Base-by-base conservation (phyloP, 2,888 invertebrate genomes). In the Pedicia rivosa region DNA sequence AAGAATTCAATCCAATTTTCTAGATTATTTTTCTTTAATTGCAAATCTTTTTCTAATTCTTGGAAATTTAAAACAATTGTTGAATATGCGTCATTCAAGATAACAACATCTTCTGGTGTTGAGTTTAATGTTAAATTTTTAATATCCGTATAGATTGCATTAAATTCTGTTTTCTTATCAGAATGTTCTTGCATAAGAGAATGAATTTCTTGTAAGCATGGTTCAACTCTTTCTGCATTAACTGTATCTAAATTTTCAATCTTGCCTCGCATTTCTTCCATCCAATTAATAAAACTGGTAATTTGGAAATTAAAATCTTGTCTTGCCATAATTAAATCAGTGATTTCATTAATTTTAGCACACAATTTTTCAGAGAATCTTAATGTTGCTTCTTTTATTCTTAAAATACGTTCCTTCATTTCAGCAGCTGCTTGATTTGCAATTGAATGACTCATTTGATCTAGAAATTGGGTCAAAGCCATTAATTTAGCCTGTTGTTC, bases 401-500 rank as follows among this genome's bases (percentile, higher is more conserved):
- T 74, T 9, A 72, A 66, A 0, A 88, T 73, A 46, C 78, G 74
- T 37, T 70, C 69, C 57, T 83, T 86, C 2, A 88, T 56, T 8
- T 70, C 57, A 3, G 65, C 66, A 1, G 78, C 77, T 5, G 84
- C 86, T 56, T 88, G 87, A 1, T 83, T 72, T 26, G 80, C 74
- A 35, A 88, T 64, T 43, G 72, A 72, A 47, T 83, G 76, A 40
- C 78, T 75, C 15, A 88, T 77, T 39, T 75, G 74, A 53, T 90
- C 88, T 43, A 78, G 78, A 31, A 70, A 72, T 55, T 87, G 84
- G 0, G 81, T 81, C 29, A 90, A 56, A 2, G 76, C 70, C 27
- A 86, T 79, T 30, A 88, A 62, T 54, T 83, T 82, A 0, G 82
- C 79, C 59, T 86, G 83, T 48, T 87, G 84, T 51, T 82, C 80